These are phyloP conservation scores for Carcina quercana DNA, from an alignment of 2,888 invertebrate species.

Conservation along the genomic window DNA sequence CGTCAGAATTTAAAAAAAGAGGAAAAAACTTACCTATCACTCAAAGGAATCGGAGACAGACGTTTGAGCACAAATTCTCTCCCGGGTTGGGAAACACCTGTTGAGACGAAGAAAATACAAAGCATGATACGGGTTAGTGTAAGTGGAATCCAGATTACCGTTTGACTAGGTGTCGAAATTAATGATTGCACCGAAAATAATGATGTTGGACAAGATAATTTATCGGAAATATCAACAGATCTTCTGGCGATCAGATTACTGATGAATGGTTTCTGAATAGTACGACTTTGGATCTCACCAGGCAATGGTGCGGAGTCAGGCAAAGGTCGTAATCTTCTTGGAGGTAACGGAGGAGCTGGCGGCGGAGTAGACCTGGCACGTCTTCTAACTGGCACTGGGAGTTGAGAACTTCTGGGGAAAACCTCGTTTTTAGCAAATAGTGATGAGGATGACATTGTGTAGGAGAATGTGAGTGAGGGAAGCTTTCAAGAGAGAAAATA, in stretches of 20 bases:
- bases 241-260: too few relatives aligned
- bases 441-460: too few relatives aligned
- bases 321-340: constrained; percentile 51
- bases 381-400: constrained; percentile 54
- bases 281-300: too few relatives aligned
- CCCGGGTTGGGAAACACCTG: constrained; percentile 45
- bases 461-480: too few relatives aligned
- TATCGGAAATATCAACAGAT: too few relatives aligned
- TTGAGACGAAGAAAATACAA: background rate
- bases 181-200: too few relatives aligned
- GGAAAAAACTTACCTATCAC: constrained; percentile 42
- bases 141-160: too few relatives aligned
- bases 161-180: too few relatives aligned
- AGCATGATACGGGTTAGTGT: background rate
- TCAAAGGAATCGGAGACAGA: constrained; percentile 44
- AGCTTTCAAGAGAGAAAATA: background rate
- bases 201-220: background rate
- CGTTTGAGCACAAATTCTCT: constrained; percentile 40
- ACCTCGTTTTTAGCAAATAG: too few relatives aligned
- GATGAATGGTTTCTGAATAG: too few relatives aligned
- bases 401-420: constrained; percentile 51
- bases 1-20: constrained; percentile 6
- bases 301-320: constrained; percentile 64
- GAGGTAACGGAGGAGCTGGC: constrained; percentile 44
- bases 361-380: constrained; percentile 62